Percentiles rank a stretch among this genome's conserved stretches.
Conservation (phyloP, 2,113 vertebrate genomes). For the Thymallus thymallus region DNA sequence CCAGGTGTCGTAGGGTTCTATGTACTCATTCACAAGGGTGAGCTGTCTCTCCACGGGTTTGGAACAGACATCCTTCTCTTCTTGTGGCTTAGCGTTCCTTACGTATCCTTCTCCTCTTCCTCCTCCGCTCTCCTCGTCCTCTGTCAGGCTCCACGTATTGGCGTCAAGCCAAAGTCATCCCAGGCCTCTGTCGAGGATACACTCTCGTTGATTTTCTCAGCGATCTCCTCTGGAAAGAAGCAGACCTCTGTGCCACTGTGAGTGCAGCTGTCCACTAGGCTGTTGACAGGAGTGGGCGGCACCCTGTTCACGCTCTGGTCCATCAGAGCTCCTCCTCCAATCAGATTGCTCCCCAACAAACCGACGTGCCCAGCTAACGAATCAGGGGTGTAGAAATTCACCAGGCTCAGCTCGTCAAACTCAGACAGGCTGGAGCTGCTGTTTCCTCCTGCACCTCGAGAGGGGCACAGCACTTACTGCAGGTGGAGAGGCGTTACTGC, state of each 20-base stretch:
- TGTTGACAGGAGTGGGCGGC: constrained; percentile 87
- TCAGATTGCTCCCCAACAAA: constrained; percentile 13
- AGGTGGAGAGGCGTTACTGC: constrained; percentile 64
- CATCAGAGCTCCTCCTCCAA: constrained; percentile 41
- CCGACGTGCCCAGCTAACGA: constrained; percentile 40
- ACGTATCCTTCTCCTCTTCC: neutral
- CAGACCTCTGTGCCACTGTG: constrained; percentile 75
- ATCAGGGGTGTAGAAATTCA: constrained; percentile 75
- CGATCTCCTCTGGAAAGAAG: constrained; percentile 80
- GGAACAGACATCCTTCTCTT: constrained; percentile 37
- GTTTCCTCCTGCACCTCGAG: constrained; percentile 36
- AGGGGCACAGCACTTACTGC: constrained; percentile 33
- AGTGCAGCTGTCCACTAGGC: constrained; percentile 82
- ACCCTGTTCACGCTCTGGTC: constrained; percentile 67
- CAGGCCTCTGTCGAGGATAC: constrained; percentile 81
- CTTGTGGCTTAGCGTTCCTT: neutral
- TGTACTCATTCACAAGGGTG: constrained; percentile 57
- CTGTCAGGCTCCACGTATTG: constrained; percentile 74
- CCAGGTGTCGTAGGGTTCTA: constrained; percentile 53
- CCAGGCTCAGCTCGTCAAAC: constrained; percentile 69
- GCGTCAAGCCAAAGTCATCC: constrained; percentile 79
- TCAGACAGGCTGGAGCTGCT: constrained; percentile 73
- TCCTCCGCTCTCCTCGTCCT: constrained; percentile 27
- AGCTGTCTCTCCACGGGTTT: constrained; percentile 57
- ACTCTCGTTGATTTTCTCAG: constrained; percentile 76